Conservation (phyloP, 1,140 invertebrate genomes). For the Episyrphus balteatus region DNA sequence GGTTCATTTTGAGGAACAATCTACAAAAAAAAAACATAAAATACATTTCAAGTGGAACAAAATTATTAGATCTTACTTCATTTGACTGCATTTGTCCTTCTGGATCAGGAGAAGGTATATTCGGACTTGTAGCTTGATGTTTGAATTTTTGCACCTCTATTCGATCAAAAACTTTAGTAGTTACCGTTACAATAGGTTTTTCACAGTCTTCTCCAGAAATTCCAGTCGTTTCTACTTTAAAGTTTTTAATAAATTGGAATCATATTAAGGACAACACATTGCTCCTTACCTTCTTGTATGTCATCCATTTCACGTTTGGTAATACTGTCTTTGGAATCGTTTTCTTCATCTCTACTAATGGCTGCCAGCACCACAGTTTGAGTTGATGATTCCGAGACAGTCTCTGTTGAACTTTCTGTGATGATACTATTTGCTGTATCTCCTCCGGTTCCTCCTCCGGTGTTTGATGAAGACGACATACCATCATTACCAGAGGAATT, state of each 20-base stretch:
- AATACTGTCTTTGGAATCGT: background rate
- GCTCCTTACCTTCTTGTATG: constrained; percentile 1
- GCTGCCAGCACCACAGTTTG: constrained; percentile 4
- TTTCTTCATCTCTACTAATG: background rate
- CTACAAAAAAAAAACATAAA: no score
- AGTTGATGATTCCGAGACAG: constrained; percentile 13
- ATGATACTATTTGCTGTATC: constrained; percentile 9
- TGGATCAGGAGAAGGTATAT: constrained; percentile 20
- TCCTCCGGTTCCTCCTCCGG: constrained; percentile 3
- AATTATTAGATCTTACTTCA: background rate
- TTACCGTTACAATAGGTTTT: constrained; percentile 26
- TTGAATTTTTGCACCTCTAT: constrained; percentile 36
- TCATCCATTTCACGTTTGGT: constrained; percentile 1
- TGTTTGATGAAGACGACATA: constrained; percentile 9
- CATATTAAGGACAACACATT: no score
- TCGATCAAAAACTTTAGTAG: constrained; percentile 33
- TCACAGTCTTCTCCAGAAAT: constrained; percentile 20
- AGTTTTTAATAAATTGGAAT: background rate
- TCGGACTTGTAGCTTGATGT: constrained; percentile 36
- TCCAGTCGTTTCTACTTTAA: background rate
- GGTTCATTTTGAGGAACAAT: constrained; percentile 4
- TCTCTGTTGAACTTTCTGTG: constrained; percentile 9
- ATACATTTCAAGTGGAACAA: background rate
- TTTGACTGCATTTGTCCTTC: background rate
- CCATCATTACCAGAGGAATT: constrained; percentile 7